Base-by-base conservation (phyloP, 2,888 invertebrate genomes). In the Drosophila acutilabella region DNA sequence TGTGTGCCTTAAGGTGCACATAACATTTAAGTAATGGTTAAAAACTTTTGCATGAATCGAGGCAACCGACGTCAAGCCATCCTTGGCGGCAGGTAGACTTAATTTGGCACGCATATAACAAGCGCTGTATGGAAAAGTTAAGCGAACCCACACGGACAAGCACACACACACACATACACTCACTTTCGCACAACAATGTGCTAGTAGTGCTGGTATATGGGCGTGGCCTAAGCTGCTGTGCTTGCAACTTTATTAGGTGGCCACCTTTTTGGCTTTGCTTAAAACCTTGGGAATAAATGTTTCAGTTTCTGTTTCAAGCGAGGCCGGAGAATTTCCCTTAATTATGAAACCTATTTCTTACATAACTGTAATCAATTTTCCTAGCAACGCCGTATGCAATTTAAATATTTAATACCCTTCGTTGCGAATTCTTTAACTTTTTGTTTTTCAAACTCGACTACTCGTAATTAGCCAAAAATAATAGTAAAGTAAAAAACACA, bases 11-110 rank as follows among this genome's bases (percentile, higher is more conserved):
- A 79, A 78, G 83, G 89, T 87, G 89, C 84, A 87, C 74, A 88
- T 85, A 85, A 88, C 88, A 82, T 82, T 88, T 85, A 85, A 85
- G 88, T 85, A 85, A 85, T 88, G 86, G 82, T 79, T 85, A 79
- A 78, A 85, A 85, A 88, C 77, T 85, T 85, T 85, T 77, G 71
- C 33, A 59, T 50, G 57, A 56, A 58, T 44, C 56, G 50, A 40
- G 40, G 33, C 52, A 50, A 23, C 51, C 44, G 42, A 56, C 60
- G 45, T 45, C 58, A 54, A 74, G 70, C 58, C 58, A 64, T 53
- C 45, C 59, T 11, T 33, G 62, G 50, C 48, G 70, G 50, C 62
- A 71, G 78, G 68, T 68, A 78, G 78, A 78, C 78, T 78, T 72
- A 74, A 74, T 71, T 77, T 74, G 76, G 67, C 64, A 73, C 74